Conservation (phyloP, 2,888 invertebrate species). For the Dichetophora obliterata region DNA sequence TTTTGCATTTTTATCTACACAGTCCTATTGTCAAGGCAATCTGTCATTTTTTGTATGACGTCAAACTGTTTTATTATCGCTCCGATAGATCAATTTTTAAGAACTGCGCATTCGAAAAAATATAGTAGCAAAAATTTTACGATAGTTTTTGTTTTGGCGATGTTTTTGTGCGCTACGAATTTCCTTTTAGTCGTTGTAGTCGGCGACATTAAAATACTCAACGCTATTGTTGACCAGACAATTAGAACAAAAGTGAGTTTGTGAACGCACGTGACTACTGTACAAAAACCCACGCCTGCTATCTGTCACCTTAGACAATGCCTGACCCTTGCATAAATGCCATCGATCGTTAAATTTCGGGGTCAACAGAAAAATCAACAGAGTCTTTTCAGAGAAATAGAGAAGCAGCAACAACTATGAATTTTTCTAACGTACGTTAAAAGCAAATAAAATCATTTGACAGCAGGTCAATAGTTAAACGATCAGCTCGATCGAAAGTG, state of each 20-base stretch:
- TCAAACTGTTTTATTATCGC: not conserved
- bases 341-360: not conserved
- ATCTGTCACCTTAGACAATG: not conserved
- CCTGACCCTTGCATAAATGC: not conserved
- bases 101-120: too few relatives aligned
- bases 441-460: too few relatives aligned
- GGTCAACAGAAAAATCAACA: not conserved
- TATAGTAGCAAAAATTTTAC: not conserved
- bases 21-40: too few relatives aligned
- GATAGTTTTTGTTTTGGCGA: not conserved
- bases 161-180: not conserved
- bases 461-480: too few relatives aligned
- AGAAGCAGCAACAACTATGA: not conserved
- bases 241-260: slow-evolving; percentile 9
- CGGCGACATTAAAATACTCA: not conserved
- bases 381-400: not conserved
- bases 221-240: slow-evolving; percentile 7
- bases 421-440: not conserved
- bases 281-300: not conserved
- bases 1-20: not conserved
- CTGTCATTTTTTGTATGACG: not conserved
- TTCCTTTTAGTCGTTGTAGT: too few relatives aligned
- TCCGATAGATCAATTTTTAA: not conserved
- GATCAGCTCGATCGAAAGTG: not conserved
- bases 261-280: slow-evolving; percentile 13